Percentiles rank a stretch among this genome's conserved stretches.
Evolutionary conservation across 2,797 vertebrate genomes (phyloP).

Genomic region (Hapalemur alaotrensis): DNA sequence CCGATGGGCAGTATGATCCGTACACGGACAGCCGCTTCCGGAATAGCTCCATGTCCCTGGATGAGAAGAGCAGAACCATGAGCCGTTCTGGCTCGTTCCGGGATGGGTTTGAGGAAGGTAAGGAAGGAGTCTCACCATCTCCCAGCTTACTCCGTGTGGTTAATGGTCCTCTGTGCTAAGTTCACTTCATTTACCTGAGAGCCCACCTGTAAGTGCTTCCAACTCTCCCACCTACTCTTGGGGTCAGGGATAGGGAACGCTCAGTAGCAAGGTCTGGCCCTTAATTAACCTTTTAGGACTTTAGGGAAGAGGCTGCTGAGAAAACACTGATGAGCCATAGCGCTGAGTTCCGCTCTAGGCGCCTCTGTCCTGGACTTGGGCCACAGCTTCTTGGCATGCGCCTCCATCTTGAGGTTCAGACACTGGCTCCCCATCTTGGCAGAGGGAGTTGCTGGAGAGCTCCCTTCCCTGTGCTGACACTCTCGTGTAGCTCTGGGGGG

Average conservation of each 20-base stretch:
- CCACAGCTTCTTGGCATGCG: background rate
- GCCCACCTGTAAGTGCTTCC: background rate
- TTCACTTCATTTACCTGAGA: background rate
- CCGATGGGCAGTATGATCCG: constrained; percentile 90
- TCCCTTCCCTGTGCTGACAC: background rate
- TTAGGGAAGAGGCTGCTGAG: background rate
- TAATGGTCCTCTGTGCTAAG: fast-evolving
- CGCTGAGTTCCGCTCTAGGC: background rate
- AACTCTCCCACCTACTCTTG: background rate
- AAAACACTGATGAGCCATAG: background rate
- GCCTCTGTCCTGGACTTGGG: background rate
- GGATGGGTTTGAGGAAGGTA: constrained; percentile 98
- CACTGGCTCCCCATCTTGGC: background rate
- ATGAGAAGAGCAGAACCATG: constrained; percentile 96
- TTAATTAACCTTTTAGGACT: background rate
- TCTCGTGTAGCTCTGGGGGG: background rate
- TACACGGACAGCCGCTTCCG: constrained; percentile 92
- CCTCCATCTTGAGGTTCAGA: background rate
- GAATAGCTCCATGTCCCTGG: constrained; percentile 97
- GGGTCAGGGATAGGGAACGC: background rate
- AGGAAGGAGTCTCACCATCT: constrained; percentile 43
- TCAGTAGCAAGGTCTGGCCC: background rate
- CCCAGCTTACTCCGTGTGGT: fast-evolving
- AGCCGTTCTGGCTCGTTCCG: constrained; percentile 97
- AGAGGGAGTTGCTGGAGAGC: background rate